phyloP scores from a whole-genome alignment of 2,888 invertebrate species.

The Diarsia brunnea region DNA sequence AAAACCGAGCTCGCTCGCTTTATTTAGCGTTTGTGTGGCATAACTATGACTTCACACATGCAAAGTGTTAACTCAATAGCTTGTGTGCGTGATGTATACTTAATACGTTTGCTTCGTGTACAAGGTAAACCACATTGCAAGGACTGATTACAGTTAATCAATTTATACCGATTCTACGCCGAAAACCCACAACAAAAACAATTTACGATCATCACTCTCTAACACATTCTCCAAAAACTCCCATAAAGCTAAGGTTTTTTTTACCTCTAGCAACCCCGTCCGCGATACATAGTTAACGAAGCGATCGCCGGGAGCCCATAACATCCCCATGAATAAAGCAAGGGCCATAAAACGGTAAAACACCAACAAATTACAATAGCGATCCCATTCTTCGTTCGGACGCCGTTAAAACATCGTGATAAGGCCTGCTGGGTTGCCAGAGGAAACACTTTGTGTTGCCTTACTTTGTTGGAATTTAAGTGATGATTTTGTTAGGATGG shows the following conservation, averaged over 20 bases:
- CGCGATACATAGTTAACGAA: conserved; percentile 60
- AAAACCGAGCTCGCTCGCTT: too few relatives aligned
- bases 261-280: conserved; percentile 16
- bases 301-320: conserved; percentile 61
- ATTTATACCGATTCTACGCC: background rate
- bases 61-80: too few relatives aligned
- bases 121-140: background rate
- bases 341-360: conserved; percentile 67
- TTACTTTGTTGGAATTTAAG: conserved; percentile 35
- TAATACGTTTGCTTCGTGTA: too few relatives aligned
- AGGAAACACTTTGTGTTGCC: conserved; percentile 20
- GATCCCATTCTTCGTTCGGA: conserved; percentile 67
- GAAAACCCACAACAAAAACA: background rate
- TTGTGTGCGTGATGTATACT: too few relatives aligned
- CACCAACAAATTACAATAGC: conserved; percentile 69
- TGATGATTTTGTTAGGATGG: conserved; percentile 3
- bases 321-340: conserved; percentile 66
- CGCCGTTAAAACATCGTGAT: conserved; percentile 68
- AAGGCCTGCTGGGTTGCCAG: conserved; percentile 59
- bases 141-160: background rate
- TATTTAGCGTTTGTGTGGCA: too few relatives aligned
- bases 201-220: conserved; percentile 5
- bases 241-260: conserved; percentile 33
- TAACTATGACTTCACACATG: too few relatives aligned
- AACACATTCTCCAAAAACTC: conserved; percentile 17